Conservation (phyloP, 23 tunicate species). For the Trididemnum clinides region DNA sequence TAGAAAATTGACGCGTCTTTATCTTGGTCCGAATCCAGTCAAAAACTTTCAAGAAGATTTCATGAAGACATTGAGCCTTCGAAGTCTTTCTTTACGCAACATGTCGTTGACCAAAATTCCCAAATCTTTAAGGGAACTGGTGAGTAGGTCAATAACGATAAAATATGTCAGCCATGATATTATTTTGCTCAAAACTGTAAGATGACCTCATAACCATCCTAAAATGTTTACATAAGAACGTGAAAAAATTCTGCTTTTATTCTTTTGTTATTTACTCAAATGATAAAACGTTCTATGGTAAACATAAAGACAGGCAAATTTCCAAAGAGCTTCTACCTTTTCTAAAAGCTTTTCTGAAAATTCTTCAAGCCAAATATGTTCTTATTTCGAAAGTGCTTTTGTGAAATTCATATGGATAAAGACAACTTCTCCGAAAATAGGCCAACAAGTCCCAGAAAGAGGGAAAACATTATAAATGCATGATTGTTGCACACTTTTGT, state of each 20-base stretch:
- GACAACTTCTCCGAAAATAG: no score
- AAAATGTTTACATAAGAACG: background rate
- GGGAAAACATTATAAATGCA: no score
- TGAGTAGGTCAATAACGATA: background rate
- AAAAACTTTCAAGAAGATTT: slow-evolving; percentile 43
- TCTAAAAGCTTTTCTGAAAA: no score
- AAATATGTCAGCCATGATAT: background rate
- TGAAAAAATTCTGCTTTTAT: background rate
- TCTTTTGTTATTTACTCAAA: no score
- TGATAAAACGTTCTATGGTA: no score
- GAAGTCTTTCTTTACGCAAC: slow-evolving; percentile 53
- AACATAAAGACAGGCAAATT: no score
- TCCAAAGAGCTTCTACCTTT: no score
- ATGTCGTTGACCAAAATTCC: slow-evolving; percentile 57
- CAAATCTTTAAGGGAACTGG: slow-evolving; percentile 2
- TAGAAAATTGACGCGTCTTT: slow-evolving; percentile 48
- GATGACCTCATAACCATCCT: background rate
- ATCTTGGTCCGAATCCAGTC: slow-evolving; percentile 79
- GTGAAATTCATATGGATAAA: no score
- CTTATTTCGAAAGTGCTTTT: no score
- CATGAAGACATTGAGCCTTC: slow-evolving; percentile 34
- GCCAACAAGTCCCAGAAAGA: no score
- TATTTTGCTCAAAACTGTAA: background rate
- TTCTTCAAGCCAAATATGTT: no score
- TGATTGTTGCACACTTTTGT: no score